These are phyloP conservation scores for Lepus timidus DNA, from an alignment of 2,113 vertebrate genomes.

Conservation along the genomic window DNA sequence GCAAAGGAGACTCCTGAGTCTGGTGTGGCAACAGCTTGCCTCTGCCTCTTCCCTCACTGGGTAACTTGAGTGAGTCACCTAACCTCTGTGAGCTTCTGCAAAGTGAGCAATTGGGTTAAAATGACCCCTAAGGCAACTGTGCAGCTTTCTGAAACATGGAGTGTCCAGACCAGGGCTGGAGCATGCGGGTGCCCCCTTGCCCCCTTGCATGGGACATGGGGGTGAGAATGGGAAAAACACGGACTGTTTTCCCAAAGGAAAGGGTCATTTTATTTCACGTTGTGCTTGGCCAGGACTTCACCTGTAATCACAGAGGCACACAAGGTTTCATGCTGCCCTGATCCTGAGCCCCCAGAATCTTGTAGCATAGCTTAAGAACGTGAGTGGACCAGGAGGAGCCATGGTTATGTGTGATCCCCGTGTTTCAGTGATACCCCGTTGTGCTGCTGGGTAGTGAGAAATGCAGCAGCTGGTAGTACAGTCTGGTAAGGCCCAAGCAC, in stretches of 20 bases:
- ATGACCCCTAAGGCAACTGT: background rate
- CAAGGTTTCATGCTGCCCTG: background rate
- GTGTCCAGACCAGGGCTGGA: background rate
- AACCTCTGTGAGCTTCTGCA: background rate
- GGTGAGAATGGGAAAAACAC: rapidly evolving
- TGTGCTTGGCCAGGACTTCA: background rate
- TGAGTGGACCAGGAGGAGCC: background rate
- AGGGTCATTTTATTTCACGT: background rate
- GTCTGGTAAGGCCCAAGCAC: background rate
- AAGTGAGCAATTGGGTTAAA: background rate
- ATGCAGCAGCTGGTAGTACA: no score
- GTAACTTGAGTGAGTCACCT: background rate
- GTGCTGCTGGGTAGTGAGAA: rapidly evolving
- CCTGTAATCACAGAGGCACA: background rate
- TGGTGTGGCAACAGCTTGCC: background rate
- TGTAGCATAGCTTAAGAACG: background rate
- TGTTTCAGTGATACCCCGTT: rapidly evolving
- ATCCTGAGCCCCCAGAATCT: background rate
- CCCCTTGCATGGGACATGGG: rapidly evolving
- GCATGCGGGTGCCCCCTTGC: background rate
- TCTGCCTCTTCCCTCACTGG: background rate
- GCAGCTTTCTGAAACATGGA: background rate
- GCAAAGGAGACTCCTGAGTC: background rate
- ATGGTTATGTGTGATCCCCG: rapidly evolving
- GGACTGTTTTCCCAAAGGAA: background rate